phyloP scores from a whole-genome alignment of 2,888 invertebrate species.

The Syrista parreyssii region DNA sequence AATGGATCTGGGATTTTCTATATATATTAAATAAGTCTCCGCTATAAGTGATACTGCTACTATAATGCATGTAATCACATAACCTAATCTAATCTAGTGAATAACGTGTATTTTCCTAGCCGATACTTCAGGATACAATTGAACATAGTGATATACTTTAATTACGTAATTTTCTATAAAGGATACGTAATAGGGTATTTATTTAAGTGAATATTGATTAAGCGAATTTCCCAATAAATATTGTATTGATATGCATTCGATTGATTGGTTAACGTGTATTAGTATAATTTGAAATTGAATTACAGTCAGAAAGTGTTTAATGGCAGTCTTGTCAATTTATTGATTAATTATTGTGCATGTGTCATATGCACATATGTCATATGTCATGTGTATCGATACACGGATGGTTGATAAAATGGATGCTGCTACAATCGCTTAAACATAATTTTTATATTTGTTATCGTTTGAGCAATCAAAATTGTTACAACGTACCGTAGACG shows the following conservation, averaged over 20 bases:
- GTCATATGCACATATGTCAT: neutral
- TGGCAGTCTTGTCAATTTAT: neutral
- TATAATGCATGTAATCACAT: no score
- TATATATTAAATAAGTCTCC: no score
- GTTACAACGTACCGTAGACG: neutral
- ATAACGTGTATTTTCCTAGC: no score
- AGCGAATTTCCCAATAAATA: neutral
- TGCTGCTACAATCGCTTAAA: neutral
- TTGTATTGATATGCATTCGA: neutral
- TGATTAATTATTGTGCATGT: neutral
- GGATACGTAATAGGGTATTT: conserved; percentile 8
- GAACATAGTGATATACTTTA: no score
- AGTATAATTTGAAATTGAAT: no score
- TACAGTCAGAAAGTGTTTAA: neutral
- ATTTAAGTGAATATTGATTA: neutral
- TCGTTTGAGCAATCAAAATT: neutral
- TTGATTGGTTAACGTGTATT: neutral
- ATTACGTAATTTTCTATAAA: no score
- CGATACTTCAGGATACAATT: no score
- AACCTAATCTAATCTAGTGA: no score
- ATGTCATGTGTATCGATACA: no score
- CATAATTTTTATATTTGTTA: neutral
- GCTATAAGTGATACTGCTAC: no score
- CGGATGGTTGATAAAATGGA: neutral
- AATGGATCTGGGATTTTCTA: no score